phyloP scores from a whole-genome alignment of 2,888 invertebrate species.

The Amiota communis region DNA sequence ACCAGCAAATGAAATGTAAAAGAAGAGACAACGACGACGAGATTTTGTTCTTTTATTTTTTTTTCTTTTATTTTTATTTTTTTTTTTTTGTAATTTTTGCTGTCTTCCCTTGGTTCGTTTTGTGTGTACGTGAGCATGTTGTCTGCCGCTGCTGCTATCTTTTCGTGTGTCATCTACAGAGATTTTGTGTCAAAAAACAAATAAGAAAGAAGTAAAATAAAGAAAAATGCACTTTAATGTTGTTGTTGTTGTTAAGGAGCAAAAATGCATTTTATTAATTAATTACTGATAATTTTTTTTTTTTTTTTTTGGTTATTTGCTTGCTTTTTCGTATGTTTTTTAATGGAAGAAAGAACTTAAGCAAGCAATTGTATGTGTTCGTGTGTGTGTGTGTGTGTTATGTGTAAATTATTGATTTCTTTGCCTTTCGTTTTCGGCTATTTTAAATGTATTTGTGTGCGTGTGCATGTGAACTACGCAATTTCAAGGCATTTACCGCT shows the following conservation, averaged over 20 bases:
- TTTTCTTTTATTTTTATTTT: background rate
- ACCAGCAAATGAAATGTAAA: background rate
- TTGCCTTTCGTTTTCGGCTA: background rate
- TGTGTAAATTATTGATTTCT: conserved; percentile 9
- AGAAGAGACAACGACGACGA: no score
- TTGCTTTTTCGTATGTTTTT: no score
- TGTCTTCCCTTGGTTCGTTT: conserved; percentile 7
- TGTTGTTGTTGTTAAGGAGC: background rate
- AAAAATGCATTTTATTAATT: no score
- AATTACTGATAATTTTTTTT: background rate
- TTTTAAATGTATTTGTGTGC: background rate
- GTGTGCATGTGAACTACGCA: conserved; percentile 7
- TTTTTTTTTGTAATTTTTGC: conserved; percentile 7
- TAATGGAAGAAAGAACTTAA: background rate
- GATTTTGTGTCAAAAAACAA: background rate
- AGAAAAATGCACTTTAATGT: background rate
- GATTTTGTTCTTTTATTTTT: background rate
- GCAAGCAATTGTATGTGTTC: background rate
- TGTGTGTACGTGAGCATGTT: conserved; percentile 32
- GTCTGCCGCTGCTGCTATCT: conserved; percentile 21
- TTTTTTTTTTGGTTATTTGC: no score
- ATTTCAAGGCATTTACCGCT: background rate
- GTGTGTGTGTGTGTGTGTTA: background rate
- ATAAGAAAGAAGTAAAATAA: background rate
- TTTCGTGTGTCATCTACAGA: background rate